Base-by-base conservation (phyloP, 2,113 vertebrate genomes). In the Hyperoodon ampullatus region DNA sequence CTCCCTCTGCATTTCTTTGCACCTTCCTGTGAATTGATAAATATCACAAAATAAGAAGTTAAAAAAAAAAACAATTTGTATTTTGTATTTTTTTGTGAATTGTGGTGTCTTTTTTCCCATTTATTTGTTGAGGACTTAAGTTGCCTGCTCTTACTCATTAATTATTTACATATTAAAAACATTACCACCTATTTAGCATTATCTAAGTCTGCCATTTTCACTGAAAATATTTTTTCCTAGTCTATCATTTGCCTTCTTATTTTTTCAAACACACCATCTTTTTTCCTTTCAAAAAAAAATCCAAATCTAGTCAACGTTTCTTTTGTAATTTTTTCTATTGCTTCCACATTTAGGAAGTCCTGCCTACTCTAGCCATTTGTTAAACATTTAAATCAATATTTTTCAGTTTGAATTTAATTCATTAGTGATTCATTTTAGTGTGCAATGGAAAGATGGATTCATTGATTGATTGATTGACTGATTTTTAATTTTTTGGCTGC, bases 351-450 rank as follows among this genome's bases (percentile, higher is more conserved):
- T 92, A 80, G 63, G 26, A 90, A 78, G 30, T 42, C 55, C 9
- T 95, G 60, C 70, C 42, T 90, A 66, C 30, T 55, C 19, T 30
- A 42, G 68, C 9, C 53, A 68, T 58, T 93, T 80, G 75, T 84
- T 95, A 92, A 95, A 92, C 84, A 96, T 83, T 96, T 75, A 77
- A 77, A 78, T 77, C 42, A 81, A 21, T 47, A 74, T 58, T 65
- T 92, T 94, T 68, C 61, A 50, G 44, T 81, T 72, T 88, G 24
- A 53, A 71, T 75, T 90, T 94, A 8, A 93, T 74, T 91, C 68
- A 26, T 58, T 55, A 42, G 55, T 8, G 10, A 81, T 88, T 84
- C 58, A 84, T 68, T 80, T 86, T 33, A 72, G 39, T 53, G 30
- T 35, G 24, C 55, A 83, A 21, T 5, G 19, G 19, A 50, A 89